phyloP scores from a whole-genome alignment of 2,113 vertebrate genomes.

The Tetraodon nigroviridis region DNA sequence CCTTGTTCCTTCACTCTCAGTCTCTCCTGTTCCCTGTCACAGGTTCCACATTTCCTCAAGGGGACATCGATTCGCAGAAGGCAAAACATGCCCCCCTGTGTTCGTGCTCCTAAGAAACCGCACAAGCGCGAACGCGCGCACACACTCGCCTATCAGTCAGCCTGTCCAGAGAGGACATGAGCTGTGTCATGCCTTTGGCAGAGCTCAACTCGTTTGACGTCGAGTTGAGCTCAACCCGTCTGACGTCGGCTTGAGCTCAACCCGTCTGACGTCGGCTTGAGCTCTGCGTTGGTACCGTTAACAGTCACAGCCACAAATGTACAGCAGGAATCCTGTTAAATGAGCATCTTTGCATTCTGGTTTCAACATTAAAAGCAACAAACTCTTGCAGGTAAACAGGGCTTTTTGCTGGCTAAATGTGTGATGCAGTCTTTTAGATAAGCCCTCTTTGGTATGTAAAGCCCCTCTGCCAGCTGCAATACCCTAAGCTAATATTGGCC shows the following conservation, averaged over 20 bases:
- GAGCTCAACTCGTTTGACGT: constrained; percentile 51
- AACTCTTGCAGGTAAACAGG: too few species aligned
- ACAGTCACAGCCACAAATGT: constrained; percentile 4
- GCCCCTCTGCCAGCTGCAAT: constrained; percentile 11
- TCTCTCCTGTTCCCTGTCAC: constrained; percentile 50
- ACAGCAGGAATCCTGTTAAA: not conserved
- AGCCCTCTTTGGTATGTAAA: not conserved
- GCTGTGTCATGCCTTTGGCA: constrained; percentile 48
- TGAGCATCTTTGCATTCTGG: too few species aligned
- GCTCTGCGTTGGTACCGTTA: constrained; percentile 19
- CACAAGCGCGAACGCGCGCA: constrained; percentile 5
- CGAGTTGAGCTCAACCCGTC: constrained; percentile 30
- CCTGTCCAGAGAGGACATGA: constrained; percentile 51
- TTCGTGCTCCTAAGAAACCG: constrained; percentile 34
- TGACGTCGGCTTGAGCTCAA: constrained; percentile 36
- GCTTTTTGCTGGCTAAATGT: too few species aligned
- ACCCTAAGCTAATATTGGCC: not conserved
- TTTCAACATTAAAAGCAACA: too few species aligned
- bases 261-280: constrained; percentile 42
- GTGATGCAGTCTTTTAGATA: not conserved
- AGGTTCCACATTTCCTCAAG: constrained; percentile 57
- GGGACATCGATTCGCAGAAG: constrained; percentile 65
- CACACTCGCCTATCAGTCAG: constrained; percentile 26
- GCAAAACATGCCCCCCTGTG: constrained; percentile 55
- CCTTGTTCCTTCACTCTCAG: constrained; percentile 37